Conservation (phyloP, 1,140 invertebrate species). For the Elymnias hypermnestra region DNA sequence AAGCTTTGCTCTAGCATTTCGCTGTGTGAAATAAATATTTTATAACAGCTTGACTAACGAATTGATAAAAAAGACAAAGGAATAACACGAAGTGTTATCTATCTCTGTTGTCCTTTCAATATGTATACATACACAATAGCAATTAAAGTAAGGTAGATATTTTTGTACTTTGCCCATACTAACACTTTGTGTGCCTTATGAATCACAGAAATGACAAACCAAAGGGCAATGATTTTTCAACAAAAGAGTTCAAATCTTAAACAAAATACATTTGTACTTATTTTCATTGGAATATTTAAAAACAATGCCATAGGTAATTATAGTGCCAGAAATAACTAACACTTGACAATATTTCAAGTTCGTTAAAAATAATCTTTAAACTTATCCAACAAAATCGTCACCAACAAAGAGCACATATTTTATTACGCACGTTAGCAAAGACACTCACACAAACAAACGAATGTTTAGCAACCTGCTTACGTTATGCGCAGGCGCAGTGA, state of each 20-base stretch:
- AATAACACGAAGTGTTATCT: slow-evolving; percentile 23
- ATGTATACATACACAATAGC: neutral
- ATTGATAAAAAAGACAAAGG: slow-evolving; percentile 36
- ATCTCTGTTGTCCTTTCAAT: slow-evolving; percentile 29
- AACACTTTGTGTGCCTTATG: slow-evolving; percentile 27
- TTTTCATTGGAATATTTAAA: too few relatives aligned
- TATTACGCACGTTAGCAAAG: neutral
- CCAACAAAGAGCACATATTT: slow-evolving; percentile 3
- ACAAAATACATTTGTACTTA: neutral
- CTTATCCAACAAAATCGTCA: neutral
- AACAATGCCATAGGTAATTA: too few relatives aligned
- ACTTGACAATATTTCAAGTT: too few relatives aligned
- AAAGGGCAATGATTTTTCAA: slow-evolving; percentile 16
- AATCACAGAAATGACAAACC: slow-evolving; percentile 20
- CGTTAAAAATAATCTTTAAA: too few relatives aligned
- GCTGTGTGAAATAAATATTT: slow-evolving; percentile 27
- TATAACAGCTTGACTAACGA: slow-evolving; percentile 24
- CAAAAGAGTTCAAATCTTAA: slow-evolving; percentile 10
- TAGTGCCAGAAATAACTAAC: too few relatives aligned
- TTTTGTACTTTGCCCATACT: slow-evolving; percentile 18
- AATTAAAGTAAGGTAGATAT: neutral
- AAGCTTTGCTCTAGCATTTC: too few relatives aligned
- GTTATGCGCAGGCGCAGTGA: slow-evolving; percentile 22
- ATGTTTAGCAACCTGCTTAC: slow-evolving; percentile 15
- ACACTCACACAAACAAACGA: slow-evolving; percentile 8